Evolutionary conservation across 2,113 vertebrate genomes (phyloP).

Genomic region (Psettodes erumei): DNA sequence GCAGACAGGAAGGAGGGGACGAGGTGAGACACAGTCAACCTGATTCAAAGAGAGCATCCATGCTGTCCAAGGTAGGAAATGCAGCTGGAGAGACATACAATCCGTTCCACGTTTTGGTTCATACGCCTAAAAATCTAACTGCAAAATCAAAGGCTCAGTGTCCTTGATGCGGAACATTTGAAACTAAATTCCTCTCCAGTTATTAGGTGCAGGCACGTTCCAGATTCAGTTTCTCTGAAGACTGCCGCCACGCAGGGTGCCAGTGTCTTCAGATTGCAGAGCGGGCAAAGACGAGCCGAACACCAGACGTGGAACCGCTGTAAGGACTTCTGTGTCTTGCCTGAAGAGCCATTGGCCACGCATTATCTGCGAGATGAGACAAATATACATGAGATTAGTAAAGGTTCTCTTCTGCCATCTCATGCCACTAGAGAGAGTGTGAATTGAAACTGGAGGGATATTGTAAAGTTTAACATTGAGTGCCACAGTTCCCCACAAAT

Average conservation of each 20-base stretch:
- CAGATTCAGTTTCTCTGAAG: constrained; percentile 22
- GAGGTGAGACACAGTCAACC: constrained; percentile 72
- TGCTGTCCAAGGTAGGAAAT: constrained; percentile 59
- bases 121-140: constrained; percentile 45
- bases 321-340: constrained; percentile 39
- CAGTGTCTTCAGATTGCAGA: constrained; percentile 49
- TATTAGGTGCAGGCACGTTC: constrained; percentile 1
- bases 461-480: constrained; percentile 32
- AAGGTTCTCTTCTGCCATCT: neutral
- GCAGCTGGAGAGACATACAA: constrained; percentile 62
- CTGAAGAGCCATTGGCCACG: constrained; percentile 66
- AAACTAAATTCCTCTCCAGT: constrained; percentile 14
- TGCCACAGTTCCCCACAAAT: constrained; percentile 65
- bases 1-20: constrained; percentile 75
- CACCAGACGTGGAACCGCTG: constrained; percentile 26
- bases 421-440: constrained; percentile 3
- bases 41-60: constrained; percentile 80
- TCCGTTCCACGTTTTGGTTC: constrained; percentile 41
- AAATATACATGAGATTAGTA: constrained; percentile 26
- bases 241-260: constrained; percentile 1
- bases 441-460: constrained; percentile 66
- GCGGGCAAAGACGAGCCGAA: constrained; percentile 41
- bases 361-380: constrained; percentile 60
- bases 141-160: constrained; percentile 25
- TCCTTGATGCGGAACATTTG: constrained; percentile 38